Percentiles rank a stretch among this genome's conserved stretches.
phyloP scores from a whole-genome alignment of 2,113 vertebrate species.

The Melanerpes aurifrons region DNA sequence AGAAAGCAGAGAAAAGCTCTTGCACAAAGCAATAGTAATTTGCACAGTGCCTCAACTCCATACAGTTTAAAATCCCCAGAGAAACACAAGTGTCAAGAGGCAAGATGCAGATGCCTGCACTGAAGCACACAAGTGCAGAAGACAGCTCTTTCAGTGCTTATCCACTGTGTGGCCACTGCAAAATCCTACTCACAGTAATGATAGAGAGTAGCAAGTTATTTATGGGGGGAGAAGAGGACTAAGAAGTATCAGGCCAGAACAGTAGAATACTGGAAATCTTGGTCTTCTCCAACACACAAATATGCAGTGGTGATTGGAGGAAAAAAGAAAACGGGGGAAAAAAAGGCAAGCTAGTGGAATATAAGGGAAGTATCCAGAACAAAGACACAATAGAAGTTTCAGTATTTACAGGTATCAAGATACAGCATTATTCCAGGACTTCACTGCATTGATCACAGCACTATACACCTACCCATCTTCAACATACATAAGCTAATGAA shows the following conservation, averaged over 20 bases:
- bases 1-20: neutral
- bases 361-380: neutral
- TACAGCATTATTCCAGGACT: neutral
- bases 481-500: neutral
- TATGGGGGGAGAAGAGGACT: neutral
- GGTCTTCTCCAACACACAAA: neutral
- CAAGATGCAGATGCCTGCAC: neutral
- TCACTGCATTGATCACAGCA: neutral
- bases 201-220: neutral
- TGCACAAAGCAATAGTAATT: neutral
- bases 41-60: neutral
- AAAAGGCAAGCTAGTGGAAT: neutral
- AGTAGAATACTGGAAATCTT: neutral
- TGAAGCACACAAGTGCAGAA: neutral
- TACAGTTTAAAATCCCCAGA: neutral
- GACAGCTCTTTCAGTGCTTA: neutral
- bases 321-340: neutral
- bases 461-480: neutral
- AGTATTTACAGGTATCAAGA: neutral
- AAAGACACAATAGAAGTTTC: neutral
- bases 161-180: neutral
- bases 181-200: neutral
- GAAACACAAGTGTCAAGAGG: neutral
- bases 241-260: neutral
- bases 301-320: neutral